These are phyloP conservation scores for Crotalus horridus DNA, from an alignment of 2,113 vertebrate species.

Conservation along the genomic window DNA sequence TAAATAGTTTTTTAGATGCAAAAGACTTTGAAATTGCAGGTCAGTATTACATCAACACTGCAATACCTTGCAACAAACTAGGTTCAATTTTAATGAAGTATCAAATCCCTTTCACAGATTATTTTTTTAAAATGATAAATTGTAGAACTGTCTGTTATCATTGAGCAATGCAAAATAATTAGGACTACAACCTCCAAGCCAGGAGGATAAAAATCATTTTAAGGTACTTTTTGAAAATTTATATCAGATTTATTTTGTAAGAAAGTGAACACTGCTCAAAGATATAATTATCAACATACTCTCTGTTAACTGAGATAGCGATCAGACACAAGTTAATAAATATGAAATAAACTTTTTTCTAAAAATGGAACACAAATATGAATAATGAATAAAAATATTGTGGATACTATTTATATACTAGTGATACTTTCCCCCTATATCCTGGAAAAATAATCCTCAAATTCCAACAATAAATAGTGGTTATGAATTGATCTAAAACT, in stretches of 20 bases:
- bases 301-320: background rate
- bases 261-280: background rate
- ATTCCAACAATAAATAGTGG: background rate
- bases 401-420: background rate
- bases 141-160: background rate
- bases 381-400: background rate
- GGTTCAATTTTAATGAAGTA: background rate
- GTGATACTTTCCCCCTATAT: background rate
- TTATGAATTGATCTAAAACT: background rate
- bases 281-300: background rate
- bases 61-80: background rate
- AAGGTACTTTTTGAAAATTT: background rate
- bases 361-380: background rate
- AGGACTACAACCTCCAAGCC: background rate
- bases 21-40: background rate
- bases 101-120: background rate
- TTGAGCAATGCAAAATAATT: background rate
- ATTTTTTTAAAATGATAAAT: constrained; percentile 1
- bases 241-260: background rate
- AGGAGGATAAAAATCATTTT: background rate
- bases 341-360: background rate
- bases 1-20: background rate
- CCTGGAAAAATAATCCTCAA: background rate
- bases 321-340: background rate
- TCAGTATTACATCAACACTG: background rate